Evolutionary conservation across 2,888 invertebrate genomes (phyloP).

Genomic region (Nyleta sp.): DNA sequence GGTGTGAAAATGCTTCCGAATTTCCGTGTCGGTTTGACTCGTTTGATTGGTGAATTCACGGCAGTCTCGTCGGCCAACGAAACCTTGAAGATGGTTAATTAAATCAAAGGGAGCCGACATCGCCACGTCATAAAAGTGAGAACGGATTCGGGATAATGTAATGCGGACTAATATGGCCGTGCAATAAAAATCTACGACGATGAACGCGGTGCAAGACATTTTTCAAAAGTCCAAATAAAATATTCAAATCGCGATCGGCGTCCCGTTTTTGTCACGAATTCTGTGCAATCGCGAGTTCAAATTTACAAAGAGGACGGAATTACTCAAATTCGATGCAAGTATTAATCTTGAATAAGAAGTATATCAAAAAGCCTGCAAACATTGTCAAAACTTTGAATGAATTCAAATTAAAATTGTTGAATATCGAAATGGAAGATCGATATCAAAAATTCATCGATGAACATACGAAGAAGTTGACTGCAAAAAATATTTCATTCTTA

Average conservation of each 20-base stretch:
- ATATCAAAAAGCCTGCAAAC: too few relatives aligned
- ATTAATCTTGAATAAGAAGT: too few relatives aligned
- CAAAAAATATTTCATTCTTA: too few relatives aligned
- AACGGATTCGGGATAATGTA: constrained; percentile 76
- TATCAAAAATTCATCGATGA: too few relatives aligned
- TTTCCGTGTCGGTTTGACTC: constrained; percentile 63
- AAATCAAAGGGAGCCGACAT: constrained; percentile 82
- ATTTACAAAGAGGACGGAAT: too few relatives aligned
- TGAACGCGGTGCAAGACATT: constrained; percentile 58
- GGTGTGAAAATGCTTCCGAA: constrained; percentile 69
- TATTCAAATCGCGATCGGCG: constrained; percentile 28
- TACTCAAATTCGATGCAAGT: too few relatives aligned
- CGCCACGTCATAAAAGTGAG: constrained; percentile 80
- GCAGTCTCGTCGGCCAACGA: constrained; percentile 62
- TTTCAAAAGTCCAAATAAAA: constrained; percentile 59
- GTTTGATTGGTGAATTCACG: constrained; percentile 63
- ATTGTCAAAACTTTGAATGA: too few relatives aligned
- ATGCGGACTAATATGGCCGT: constrained; percentile 77
- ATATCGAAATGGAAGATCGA: too few relatives aligned
- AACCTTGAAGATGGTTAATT: constrained; percentile 77
- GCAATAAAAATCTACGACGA: constrained; percentile 77
- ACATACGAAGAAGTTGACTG: too few relatives aligned
- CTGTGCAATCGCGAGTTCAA: neutral
- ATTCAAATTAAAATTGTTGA: too few relatives aligned
- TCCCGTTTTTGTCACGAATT: constrained; percentile 8